Percentiles rank a stretch among this genome's conserved stretches.
phyloP scores from a whole-genome alignment of 2,888 invertebrate genomes.

The Melinaea menophilus region DNA sequence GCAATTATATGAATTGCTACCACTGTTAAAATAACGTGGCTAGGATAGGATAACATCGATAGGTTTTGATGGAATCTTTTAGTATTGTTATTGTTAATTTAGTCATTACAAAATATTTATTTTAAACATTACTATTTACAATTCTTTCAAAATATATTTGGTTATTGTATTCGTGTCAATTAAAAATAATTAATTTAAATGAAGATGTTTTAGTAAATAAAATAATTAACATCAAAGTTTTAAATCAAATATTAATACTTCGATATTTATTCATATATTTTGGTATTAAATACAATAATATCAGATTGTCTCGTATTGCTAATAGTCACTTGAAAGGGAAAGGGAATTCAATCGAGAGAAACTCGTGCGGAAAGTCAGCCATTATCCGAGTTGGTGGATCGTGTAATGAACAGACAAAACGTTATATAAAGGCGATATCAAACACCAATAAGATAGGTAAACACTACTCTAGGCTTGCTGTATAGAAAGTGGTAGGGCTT shows the following conservation, averaged over 20 bases:
- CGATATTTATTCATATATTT: neutral
- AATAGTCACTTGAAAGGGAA: conserved; percentile 9
- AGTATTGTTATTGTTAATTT: neutral
- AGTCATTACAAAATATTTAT: neutral
- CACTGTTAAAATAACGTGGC: conserved; percentile 20
- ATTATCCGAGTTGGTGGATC: conserved; percentile 14
- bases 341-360: conserved; percentile 12
- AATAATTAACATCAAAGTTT: no score
- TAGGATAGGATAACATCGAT: neutral
- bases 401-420: conserved; percentile 18
- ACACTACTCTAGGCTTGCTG: no score
- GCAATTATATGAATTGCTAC: conserved; percentile 29
- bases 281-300: conserved; percentile 5
- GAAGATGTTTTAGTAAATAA: no score
- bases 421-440: no score
- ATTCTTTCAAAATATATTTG: neutral
- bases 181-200: no score
- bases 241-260: no score
- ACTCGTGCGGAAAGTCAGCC: conserved; percentile 20
- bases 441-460: no score
- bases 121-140: no score
- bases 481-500: no score
- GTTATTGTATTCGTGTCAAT: no score
- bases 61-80: conserved; percentile 13
- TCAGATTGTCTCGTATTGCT: conserved; percentile 7